phyloP scores from a whole-genome alignment of 2,797 vertebrate species.

The Clamator glandarius region DNA sequence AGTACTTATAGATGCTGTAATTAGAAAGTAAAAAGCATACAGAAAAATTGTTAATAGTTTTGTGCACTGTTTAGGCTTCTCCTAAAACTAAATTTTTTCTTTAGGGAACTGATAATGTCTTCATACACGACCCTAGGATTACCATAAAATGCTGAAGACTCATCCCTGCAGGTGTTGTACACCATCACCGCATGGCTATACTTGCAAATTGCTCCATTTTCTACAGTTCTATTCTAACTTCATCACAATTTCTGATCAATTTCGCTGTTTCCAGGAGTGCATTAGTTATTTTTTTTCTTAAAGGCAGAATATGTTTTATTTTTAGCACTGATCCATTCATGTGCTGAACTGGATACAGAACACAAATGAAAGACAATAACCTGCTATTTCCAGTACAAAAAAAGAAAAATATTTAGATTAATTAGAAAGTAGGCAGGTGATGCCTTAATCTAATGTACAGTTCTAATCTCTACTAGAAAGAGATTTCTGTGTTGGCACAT shows the following conservation, averaged over 20 bases:
- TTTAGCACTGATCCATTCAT: background rate
- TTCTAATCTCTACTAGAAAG: background rate
- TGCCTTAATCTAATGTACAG: background rate
- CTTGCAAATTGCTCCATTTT: conserved; percentile 4
- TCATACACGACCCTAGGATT: background rate
- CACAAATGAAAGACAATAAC: background rate
- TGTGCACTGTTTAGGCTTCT: background rate
- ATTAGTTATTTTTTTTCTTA: background rate
- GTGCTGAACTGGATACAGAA: background rate
- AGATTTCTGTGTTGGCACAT: background rate
- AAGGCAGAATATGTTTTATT: background rate
- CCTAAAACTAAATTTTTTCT: background rate
- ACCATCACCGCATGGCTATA: background rate
- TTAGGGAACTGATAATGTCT: background rate
- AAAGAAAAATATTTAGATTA: background rate
- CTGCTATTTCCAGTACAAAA: background rate
- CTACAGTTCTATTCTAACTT: background rate
- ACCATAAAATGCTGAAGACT: background rate
- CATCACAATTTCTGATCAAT: background rate
- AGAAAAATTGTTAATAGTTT: background rate
- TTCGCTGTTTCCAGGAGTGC: background rate
- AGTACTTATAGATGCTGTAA: background rate
- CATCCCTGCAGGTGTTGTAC: background rate
- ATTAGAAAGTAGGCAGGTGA: background rate
- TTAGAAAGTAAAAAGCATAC: conserved; percentile 6